phyloP scores from a whole-genome alignment of 1,140 invertebrate genomes.

The Arctopsyche grandis region DNA sequence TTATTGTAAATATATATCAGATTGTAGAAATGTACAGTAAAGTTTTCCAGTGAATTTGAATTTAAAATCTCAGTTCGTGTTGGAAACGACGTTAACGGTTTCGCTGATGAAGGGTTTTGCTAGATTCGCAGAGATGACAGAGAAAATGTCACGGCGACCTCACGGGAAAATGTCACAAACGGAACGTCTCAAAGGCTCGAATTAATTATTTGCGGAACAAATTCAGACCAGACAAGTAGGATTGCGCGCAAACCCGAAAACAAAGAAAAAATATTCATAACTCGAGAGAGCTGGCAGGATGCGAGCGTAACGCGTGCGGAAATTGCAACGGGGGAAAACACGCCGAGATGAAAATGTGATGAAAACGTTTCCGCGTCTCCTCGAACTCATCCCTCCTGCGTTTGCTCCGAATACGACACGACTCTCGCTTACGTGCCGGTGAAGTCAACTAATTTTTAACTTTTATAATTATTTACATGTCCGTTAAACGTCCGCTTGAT shows the following conservation, averaged over 20 bases:
- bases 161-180: too few relatives aligned
- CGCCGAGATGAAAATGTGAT: neutral
- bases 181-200: neutral
- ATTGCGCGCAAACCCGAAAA: too few relatives aligned
- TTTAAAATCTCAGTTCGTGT: too few relatives aligned
- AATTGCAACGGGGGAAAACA: too few relatives aligned
- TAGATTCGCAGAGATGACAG: neutral
- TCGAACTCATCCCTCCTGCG: neutral
- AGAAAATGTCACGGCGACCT: neutral
- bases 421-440: neutral
- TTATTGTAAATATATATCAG: too few relatives aligned
- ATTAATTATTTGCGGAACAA: constrained; percentile 8
- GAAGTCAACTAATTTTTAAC: constrained; percentile 15
- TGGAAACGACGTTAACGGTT: neutral
- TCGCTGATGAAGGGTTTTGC: neutral
- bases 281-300: too few relatives aligned
- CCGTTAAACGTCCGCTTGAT: constrained; percentile 16
- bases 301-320: too few relatives aligned
- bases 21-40: too few relatives aligned
- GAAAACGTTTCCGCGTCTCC: neutral
- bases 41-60: too few relatives aligned
- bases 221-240: neutral
- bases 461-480: constrained; percentile 33
- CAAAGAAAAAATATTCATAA: too few relatives aligned
- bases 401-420: too few relatives aligned